Base-by-base conservation (phyloP, 2,888 invertebrate genomes). In the Gortyna flavago region DNA sequence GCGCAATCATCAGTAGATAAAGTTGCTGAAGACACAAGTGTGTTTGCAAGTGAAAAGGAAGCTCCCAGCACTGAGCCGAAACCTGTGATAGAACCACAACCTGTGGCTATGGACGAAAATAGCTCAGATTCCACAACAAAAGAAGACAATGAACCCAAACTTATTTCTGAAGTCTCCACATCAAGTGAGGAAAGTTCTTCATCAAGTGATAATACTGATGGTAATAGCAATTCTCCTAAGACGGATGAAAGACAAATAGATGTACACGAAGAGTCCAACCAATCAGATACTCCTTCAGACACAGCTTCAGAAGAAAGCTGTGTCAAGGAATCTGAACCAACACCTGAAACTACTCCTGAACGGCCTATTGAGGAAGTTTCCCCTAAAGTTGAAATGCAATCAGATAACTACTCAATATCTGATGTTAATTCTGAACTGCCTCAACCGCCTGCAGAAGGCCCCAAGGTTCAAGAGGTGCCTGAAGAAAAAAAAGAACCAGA, bases 161-260 rank as follows among this genome's bases (percentile, higher is more conserved):
- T 92, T 29, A 92, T 93, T 72, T 92, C 94, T 77, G 96, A 96
- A 89, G 92, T 95, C 2, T 94, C 92, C 67, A 94, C 95, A 65
- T 95, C 96, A 59, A 96, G 95, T 89, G 96, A 96, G 85, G 96
- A 96, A 85, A 96, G 95, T 86, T 96, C 96, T 38, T 95, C 95
- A 54, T 96, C 96, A 21, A 96, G 96, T 92, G 96, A 96, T 74
- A 96, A 95, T 73, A 96, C 95, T 77, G 96, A 96, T 91, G 94
- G 94, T 2, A 96, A 95, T 80, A 96, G 96, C 81, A 95, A 94
- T 84, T 96, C 97, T 18, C 96, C 97, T 7, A 96, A 95, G 87
- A 87, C 92, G 65, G 94, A 89, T 89, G 93, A 95, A 79, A 89
- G 89, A 54, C 92, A 92, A 21, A 90, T 92, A 77, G 94, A 94